Evolutionary conservation across 92 coral and sea anemone genomes (phyloP).

Genomic region (Zoanthus sansibaricus): DNA sequence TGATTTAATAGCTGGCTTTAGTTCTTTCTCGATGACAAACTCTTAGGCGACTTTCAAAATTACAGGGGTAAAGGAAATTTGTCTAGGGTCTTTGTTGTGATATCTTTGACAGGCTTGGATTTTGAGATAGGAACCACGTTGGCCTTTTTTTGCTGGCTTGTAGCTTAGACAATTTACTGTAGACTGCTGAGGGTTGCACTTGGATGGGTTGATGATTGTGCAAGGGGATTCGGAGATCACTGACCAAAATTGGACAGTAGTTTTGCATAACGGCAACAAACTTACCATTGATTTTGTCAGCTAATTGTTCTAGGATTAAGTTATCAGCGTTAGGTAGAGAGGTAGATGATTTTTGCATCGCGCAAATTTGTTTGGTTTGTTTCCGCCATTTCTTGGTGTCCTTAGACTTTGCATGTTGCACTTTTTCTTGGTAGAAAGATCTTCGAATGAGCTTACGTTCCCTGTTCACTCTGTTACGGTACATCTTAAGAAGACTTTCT

Average conservation of each 20-base stretch:
- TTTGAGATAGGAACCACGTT: constrained; percentile 42
- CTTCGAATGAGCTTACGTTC: neutral
- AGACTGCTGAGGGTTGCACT: constrained; percentile 5
- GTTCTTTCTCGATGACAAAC: too few relatives aligned
- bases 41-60: neutral
- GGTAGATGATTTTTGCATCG: neutral
- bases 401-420: neutral
- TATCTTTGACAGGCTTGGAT: constrained; percentile 35
- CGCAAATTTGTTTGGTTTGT: constrained; percentile 10
- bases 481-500: neutral
- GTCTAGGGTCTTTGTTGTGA: neutral
- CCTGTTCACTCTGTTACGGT: neutral
- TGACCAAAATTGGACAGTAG: neutral
- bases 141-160: constrained; percentile 24
- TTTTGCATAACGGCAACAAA: constrained; percentile 7
- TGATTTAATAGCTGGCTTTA: too few relatives aligned
- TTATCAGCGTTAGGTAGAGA: constrained; percentile 9
- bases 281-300: neutral
- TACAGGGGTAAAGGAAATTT: neutral
- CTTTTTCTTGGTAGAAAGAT: constrained; percentile 5
- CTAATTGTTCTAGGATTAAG: neutral
- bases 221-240: constrained; percentile 1
- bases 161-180: constrained; percentile 33
- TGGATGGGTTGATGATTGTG: constrained; percentile 5
- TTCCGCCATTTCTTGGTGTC: neutral